Evolutionary conservation across 2,888 invertebrate genomes (phyloP), one percentile per base, ranked within the genome.

Genomic region (Diabrotica balteata): DNA sequence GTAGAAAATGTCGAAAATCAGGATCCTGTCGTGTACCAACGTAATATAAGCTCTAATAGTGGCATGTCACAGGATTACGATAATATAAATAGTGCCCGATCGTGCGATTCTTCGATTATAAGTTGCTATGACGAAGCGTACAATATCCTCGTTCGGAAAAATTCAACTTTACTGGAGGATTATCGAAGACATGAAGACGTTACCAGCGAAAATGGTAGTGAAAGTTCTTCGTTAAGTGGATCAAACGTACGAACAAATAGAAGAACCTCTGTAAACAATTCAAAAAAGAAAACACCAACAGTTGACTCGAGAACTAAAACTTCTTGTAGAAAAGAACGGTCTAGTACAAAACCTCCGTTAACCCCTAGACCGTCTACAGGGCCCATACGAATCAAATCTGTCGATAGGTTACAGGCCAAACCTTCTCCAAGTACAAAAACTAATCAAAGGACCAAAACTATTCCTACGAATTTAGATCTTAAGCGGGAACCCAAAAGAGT

Each of bases 81-180:
- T 69, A 88, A 87, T 6, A 87, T 89, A 8, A 80, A 85, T 52
- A 88, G 90, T 59, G 90, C 89, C 55, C 86, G 89, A 4, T 93
- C 93, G 17, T 92, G 92, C 79, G 92, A 92, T 73, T 93, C 93
- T 51, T 93, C 93, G 72, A 88, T 93, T 69, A 90, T 92, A 32
- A 93, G 93, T 70, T 92, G 90, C 80, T 91, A 91, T 78, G 89
- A 88, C 64, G 88, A 88, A 73, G 86, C 87, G 4, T 87, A 85
- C 75, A 86, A 86, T 69, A 81, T 85, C 7, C 75, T 87, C 61
- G 82, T 83, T 5, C 74, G 83, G 59, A 81, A 81, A 74, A 85
- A 82, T 73, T 84, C 84, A 7, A 82, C 81, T 7, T 76, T 82
- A 51, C 74, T 84, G 9, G 83, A 83, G 71, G 82, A 84, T 73